Evolutionary conservation across 2,888 invertebrate genomes (phyloP), one percentile per base, ranked within the genome.

Genomic region (Acrobasis consociella): DNA sequence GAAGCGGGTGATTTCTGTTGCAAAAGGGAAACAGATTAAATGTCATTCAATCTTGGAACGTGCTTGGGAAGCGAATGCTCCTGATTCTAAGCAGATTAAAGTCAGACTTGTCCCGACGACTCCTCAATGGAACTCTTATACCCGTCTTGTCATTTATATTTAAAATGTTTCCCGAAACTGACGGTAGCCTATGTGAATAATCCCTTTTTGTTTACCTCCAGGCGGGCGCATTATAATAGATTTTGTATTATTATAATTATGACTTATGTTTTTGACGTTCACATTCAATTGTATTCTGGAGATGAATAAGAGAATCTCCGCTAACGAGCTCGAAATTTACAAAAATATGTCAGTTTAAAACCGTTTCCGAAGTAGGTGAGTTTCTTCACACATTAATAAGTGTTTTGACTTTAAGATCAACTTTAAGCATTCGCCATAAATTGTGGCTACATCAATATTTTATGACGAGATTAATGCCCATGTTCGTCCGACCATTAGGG

Each of bases 351-450:
- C 82, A 81, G 72, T 72, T 72, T 77, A 65, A 77, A 76, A 76
- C 70, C 71, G 73, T 79, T 82, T 82, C 78, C 72, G 75, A 72
- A 73, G 74, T 80, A 90, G 89, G 91, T 90, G 91, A 81, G 83
- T 81, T 82, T 85, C 86, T 91, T 90, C 91, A 91, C 91, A 92
- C 91, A 90, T 91, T 89, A 89, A 91, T 90, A 91, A 89, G 85
- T 77, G 73, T 81, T 89, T 90, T 83, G 89, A 89, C 89, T 91
- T 89, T 89, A 76, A 86, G 81, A 89, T 89, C 80, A 70, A 78
- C 69, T 70, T 82, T 77, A 80, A 83, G 80, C 83, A 81, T 73
- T 74, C 82, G 85, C 87, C 74, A 91, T 91, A 91, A 92, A 92
- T 91, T 87, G 81, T 79, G 80, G 78, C 82, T 81, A 87, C 91